Percentiles rank a stretch among this genome's conserved stretches.
Conservation (phyloP, 1,140 invertebrate species). For the Drosophila bocqueti region DNA sequence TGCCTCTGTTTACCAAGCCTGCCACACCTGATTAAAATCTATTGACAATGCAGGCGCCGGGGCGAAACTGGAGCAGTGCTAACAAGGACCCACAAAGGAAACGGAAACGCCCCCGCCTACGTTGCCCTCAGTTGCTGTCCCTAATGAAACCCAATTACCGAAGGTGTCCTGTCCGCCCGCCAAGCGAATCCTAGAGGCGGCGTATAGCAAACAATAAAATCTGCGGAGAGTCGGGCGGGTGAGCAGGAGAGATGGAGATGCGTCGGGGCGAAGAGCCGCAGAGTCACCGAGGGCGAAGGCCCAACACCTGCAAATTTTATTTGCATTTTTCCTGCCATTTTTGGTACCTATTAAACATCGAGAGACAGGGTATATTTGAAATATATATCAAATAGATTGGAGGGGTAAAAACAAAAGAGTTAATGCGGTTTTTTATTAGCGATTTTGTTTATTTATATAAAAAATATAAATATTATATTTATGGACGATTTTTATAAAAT, state of each 20-base stretch:
- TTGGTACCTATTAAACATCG: slow-evolving; percentile 16
- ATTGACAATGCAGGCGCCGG: slow-evolving; percentile 63
- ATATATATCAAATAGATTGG: not conserved
- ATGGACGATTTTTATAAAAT: not conserved
- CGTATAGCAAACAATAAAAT: slow-evolving; percentile 71
- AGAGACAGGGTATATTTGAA: slow-evolving; percentile 14
- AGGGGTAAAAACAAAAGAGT: not conserved
- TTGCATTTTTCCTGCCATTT: slow-evolving; percentile 64
- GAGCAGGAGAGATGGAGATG: not conserved
- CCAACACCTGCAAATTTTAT: slow-evolving; percentile 72
- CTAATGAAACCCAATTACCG: slow-evolving; percentile 76
- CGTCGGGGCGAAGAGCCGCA: not conserved
- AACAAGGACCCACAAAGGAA: slow-evolving; percentile 62
- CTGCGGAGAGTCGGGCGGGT: slow-evolving; percentile 33
- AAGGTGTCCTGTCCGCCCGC: slow-evolving; percentile 27
- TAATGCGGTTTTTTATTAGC: no score
- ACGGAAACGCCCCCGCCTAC: slow-evolving; percentile 30
- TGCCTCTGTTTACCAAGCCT: slow-evolving; percentile 69
- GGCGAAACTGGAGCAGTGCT: slow-evolving; percentile 63
- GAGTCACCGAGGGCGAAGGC: slow-evolving; percentile 37
- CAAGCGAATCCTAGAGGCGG: slow-evolving; percentile 13
- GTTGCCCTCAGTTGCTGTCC: not conserved
- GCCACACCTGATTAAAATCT: slow-evolving; percentile 83
- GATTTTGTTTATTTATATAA: not conserved
- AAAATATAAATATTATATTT: not conserved